Evolutionary conservation across 1,140 invertebrate species (phyloP).

Genomic region (Ceratitis capitata): DNA sequence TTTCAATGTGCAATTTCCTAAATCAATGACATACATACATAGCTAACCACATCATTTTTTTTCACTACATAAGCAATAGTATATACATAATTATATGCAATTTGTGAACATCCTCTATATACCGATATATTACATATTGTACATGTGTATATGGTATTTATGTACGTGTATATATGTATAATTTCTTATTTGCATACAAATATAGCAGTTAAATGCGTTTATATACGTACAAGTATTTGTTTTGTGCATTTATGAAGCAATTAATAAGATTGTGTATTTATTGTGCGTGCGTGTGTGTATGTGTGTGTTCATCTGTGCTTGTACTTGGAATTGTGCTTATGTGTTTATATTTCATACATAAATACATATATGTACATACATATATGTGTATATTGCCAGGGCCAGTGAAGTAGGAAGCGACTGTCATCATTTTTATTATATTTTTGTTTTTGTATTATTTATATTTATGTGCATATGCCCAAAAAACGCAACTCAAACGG

Average conservation of each 20-base stretch:
- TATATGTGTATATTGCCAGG: background rate
- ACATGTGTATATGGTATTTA: background rate
- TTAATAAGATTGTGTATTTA: too few relatives aligned
- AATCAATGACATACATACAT: background rate
- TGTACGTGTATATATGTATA: background rate
- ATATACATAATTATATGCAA: too few relatives aligned
- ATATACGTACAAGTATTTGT: too few relatives aligned
- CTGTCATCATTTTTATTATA: background rate
- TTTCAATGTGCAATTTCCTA: background rate
- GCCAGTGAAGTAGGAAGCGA: slow-evolving; percentile 18
- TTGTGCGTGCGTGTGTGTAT: background rate
- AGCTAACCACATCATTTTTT: background rate
- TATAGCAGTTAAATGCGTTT: background rate
- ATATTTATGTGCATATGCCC: background rate
- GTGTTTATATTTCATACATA: too few relatives aligned
- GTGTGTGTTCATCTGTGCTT: background rate
- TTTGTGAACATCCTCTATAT: too few relatives aligned
- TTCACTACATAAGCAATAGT: background rate
- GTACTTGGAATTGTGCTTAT: background rate
- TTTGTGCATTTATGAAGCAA: background rate
- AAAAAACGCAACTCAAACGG: background rate
- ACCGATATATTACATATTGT: background rate
- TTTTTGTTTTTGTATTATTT: background rate
- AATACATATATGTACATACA: too few relatives aligned
- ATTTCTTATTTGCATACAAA: background rate